Evolutionary conservation across 2,888 invertebrate species (phyloP), one percentile per base, ranked within the genome.

Genomic region (Chymomyza procnemis): DNA sequence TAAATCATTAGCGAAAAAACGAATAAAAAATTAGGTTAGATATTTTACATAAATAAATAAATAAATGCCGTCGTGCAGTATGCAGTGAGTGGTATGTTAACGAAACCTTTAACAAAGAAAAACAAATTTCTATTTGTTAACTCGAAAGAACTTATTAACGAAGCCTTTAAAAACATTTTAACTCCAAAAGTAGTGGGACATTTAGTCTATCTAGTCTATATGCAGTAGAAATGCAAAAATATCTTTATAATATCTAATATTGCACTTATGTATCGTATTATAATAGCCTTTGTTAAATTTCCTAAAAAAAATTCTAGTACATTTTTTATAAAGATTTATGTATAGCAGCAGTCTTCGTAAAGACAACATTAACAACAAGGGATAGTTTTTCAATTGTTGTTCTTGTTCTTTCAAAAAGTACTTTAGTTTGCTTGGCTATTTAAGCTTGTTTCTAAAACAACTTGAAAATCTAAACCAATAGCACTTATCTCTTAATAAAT

Each of bases 111-210:
- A 48, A 50, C 14, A 18, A 50, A n/a, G 16, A 18, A 50, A 50
- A 18, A 50, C 8, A 54, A 19, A 54, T 41, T 80, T 82, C 87
- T 78, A 78, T 87, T 88, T 86, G 79, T 86, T 75, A 85, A 84
- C 85, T 84, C 74, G 71, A 87, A 80, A 88, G 88, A 88, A 88
- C 87, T 87, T 87, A 87, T 78, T 79, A 85, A 84, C 74, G 82
- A 84, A 85, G 87, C 88, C 87, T 87, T 87, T 80, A 78, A 79
- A 80, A 85, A 76, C 79, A 80, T 78, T 87, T 82, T 75, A 87
- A 82, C 85, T 85, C 83, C 87, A 82, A 85, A 74, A 76, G 79
- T 83, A 84, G 85, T 74, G 69, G 75, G 66, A 72, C 55, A 54
- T 57, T 56, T 73, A 83, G 76, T 71, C 74, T 74, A 80, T 41